A percentile compares a stretch with the other conserved stretches of the same genome.
These are phyloP conservation scores for Pogonognathellus flavescens DNA, from an alignment of 1,140 invertebrate species.

Conservation along the genomic window DNA sequence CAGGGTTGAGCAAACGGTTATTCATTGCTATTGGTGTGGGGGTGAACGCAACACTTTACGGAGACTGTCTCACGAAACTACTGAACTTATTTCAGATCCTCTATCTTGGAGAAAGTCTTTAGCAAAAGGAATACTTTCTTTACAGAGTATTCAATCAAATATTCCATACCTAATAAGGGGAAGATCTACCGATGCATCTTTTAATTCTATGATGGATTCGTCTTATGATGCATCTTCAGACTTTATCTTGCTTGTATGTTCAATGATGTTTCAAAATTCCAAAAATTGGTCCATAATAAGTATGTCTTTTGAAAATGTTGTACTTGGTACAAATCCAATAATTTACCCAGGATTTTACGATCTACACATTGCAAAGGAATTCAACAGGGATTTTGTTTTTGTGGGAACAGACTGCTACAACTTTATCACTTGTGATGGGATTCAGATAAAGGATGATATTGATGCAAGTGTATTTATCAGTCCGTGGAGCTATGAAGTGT, in stretches of 20 bases:
- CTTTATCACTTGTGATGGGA: constrained; percentile 10
- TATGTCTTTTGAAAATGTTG: not conserved
- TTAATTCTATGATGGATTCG: not conserved
- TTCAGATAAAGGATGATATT: not conserved
- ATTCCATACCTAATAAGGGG: not conserved
- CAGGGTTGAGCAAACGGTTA: too few relatives aligned
- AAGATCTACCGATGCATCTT: not conserved
- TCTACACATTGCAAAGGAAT: not conserved
- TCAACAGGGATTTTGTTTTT: not conserved
- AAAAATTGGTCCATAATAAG: not conserved
- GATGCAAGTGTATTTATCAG: not conserved
- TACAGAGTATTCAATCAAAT: not conserved
- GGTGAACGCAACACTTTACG: too few relatives aligned
- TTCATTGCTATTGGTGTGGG: too few relatives aligned
- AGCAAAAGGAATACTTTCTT: too few relatives aligned
- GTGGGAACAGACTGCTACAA: constrained; percentile 4
- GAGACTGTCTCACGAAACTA: too few relatives aligned
- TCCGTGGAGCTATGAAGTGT: not conserved
- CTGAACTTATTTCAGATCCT: too few relatives aligned
- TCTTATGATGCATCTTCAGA: not conserved
- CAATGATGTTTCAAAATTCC: not conserved
- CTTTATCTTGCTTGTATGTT: not conserved
- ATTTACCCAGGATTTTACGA: not conserved
- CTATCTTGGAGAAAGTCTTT: too few relatives aligned
- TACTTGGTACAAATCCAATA: not conserved